Conservation (phyloP, 2,888 invertebrate genomes). For the Agrotis clavis region DNA sequence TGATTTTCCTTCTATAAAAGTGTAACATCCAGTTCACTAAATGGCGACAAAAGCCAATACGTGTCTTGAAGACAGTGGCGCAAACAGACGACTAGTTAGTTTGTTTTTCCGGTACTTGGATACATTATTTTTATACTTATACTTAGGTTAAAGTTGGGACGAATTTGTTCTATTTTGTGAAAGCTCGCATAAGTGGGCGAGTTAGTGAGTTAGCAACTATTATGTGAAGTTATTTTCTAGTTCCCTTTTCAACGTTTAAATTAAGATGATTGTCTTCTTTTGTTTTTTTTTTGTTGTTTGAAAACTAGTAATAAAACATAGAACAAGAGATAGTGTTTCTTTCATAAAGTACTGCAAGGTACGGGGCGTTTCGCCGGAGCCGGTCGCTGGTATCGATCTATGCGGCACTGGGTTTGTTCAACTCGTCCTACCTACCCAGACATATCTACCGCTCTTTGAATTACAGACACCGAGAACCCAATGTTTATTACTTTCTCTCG, state of each 20-base stretch:
- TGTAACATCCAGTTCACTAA: background rate
- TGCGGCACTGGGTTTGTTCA: conserved; percentile 71
- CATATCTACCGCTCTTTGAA: conserved; percentile 67
- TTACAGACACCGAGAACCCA: conserved; percentile 67
- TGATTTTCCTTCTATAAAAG: conserved; percentile 5
- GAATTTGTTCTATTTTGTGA: background rate
- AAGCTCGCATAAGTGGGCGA: background rate
- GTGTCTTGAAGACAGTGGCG: conserved; percentile 12
- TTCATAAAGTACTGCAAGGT: conserved; percentile 66
- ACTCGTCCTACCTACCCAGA: conserved; percentile 66
- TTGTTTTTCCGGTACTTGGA: conserved; percentile 13
- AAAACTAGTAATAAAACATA: conserved; percentile 9
- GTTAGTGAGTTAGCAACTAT: background rate
- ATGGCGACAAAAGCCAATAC: conserved; percentile 19
- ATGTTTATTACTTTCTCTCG: conserved; percentile 65
- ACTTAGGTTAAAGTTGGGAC: background rate
- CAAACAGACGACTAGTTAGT: background rate
- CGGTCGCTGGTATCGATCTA: conserved; percentile 70
- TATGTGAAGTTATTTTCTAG: background rate
- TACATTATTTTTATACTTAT: background rate
- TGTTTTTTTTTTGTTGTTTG: too few relatives aligned
- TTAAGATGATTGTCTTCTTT: too few relatives aligned
- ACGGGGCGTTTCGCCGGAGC: conserved; percentile 60
- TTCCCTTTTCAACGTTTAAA: background rate
- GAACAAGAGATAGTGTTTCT: conserved; percentile 58